Percentiles rank a stretch among this genome's conserved stretches.
These are phyloP conservation scores for Chelonus insularis DNA, from an alignment of 1,140 invertebrate genomes.

Conservation along the genomic window DNA sequence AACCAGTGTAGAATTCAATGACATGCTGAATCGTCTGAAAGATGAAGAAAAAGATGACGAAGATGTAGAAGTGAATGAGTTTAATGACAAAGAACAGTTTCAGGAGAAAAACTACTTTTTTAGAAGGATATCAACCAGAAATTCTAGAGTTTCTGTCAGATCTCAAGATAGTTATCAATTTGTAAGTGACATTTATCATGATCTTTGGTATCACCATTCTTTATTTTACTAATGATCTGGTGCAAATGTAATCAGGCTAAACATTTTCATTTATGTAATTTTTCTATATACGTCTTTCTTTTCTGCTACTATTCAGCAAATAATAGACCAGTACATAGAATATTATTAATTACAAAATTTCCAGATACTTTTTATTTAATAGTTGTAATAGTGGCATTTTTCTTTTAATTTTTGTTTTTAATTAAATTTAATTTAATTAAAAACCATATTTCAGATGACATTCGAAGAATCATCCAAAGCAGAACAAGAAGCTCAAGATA, in stretches of 20 bases:
- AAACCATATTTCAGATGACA: conserved; percentile 11
- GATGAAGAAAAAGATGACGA: conserved; percentile 32
- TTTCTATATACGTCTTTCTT: too few species aligned
- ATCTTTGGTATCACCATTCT: too few species aligned
- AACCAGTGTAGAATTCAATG: conserved; percentile 62
- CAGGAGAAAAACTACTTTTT: not conserved
- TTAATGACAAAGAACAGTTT: not conserved
- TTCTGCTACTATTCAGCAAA: too few species aligned
- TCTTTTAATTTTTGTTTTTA: too few species aligned
- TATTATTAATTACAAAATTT: too few species aligned
- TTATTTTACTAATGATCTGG: too few species aligned
- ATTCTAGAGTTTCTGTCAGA: conserved; percentile 16
- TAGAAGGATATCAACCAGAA: not conserved
- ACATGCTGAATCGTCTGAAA: conserved; percentile 36
- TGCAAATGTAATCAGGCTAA: not conserved
- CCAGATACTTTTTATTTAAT: too few species aligned
- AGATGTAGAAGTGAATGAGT: not conserved
- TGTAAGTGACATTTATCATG: conserved; percentile 14
- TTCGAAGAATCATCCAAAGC: not conserved
- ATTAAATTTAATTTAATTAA: too few species aligned
- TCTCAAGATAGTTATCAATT: conserved; percentile 26
- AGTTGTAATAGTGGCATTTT: too few species aligned
- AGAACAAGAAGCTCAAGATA: not conserved
- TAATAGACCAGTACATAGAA: too few species aligned
- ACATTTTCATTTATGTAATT: too few species aligned